These are phyloP conservation scores for Apamea sordens DNA, from an alignment of 2,888 invertebrate species.

Conservation along the genomic window DNA sequence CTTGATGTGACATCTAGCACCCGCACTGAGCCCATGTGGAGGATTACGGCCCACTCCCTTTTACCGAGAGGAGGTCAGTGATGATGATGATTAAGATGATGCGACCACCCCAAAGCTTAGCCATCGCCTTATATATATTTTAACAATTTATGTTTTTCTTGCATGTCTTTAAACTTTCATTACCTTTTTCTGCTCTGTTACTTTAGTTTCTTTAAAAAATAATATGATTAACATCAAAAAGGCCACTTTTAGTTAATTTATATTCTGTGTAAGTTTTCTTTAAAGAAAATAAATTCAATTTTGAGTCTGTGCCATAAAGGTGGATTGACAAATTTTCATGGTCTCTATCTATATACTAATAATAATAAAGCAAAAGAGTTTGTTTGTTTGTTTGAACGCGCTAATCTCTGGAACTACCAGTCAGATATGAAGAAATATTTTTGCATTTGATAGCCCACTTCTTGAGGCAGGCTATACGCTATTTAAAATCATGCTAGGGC, in stretches of 20 bases:
- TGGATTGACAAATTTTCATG: background rate
- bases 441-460: too few relatives aligned
- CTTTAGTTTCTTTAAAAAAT: background rate
- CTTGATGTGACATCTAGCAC: too few relatives aligned
- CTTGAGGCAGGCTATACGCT: too few relatives aligned
- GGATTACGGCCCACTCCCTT: too few relatives aligned
- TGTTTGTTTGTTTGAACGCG: too few relatives aligned
- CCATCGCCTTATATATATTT: background rate
- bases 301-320: background rate
- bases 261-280: background rate
- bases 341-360: background rate
- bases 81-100: background rate
- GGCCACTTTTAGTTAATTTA: background rate
- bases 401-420: too few relatives aligned
- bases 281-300: background rate
- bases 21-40: too few relatives aligned
- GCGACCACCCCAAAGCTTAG: background rate
- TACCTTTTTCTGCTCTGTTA: background rate
- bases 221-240: background rate
- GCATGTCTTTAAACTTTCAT: background rate
- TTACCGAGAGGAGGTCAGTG: too few relatives aligned
- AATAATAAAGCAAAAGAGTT: too few relatives aligned
- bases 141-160: background rate
- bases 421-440: too few relatives aligned
- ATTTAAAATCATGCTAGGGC: too few relatives aligned